These are phyloP conservation scores for Hirundichthys speculiger DNA, from an alignment of 2,113 vertebrate genomes.

Conservation along the genomic window DNA sequence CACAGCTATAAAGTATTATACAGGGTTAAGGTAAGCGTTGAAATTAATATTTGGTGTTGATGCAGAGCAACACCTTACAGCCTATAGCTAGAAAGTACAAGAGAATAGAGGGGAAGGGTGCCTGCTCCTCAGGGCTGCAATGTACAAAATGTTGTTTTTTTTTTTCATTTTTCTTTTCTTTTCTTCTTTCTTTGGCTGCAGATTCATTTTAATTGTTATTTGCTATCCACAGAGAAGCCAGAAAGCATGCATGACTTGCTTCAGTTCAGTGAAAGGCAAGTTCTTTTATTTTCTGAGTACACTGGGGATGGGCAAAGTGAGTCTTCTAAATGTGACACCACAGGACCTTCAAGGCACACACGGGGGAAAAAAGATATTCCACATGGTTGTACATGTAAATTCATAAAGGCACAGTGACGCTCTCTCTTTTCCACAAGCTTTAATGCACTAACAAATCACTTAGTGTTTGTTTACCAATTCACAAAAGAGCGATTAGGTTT, in stretches of 20 bases:
- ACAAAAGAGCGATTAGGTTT: slow-evolving; percentile 42
- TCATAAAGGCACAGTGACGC: not conserved
- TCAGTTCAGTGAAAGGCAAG: slow-evolving; percentile 25
- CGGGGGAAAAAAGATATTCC: slow-evolving; percentile 38
- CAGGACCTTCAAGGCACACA: slow-evolving; percentile 51
- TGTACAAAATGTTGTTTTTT: slow-evolving; percentile 28
- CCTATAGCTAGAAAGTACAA: slow-evolving; percentile 40
- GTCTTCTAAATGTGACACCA: slow-evolving; percentile 51
- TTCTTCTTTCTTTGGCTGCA: slow-evolving; percentile 22
- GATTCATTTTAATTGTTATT: slow-evolving; percentile 36
- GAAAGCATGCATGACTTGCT: slow-evolving; percentile 48
- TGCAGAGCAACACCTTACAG: slow-evolving; percentile 30
- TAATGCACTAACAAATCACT: not conserved
- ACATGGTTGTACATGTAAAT: slow-evolving; percentile 46
- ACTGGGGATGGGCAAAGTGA: slow-evolving; percentile 46
- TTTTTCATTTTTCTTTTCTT: slow-evolving; percentile 3
- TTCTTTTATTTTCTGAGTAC: slow-evolving; percentile 22
- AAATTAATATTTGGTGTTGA: slow-evolving; percentile 32
- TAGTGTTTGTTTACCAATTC: slow-evolving; percentile 36
- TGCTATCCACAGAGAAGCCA: slow-evolving; percentile 25
- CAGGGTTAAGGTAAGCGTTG: not conserved
- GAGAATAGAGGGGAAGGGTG: slow-evolving; percentile 18
- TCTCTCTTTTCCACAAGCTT: not conserved
- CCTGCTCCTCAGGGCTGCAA: slow-evolving; percentile 25
- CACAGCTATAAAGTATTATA: not conserved